Evolutionary conservation across 2,113 vertebrate species (phyloP), one percentile per base, ranked within the genome.

Genomic region (Chitala chitala): DNA sequence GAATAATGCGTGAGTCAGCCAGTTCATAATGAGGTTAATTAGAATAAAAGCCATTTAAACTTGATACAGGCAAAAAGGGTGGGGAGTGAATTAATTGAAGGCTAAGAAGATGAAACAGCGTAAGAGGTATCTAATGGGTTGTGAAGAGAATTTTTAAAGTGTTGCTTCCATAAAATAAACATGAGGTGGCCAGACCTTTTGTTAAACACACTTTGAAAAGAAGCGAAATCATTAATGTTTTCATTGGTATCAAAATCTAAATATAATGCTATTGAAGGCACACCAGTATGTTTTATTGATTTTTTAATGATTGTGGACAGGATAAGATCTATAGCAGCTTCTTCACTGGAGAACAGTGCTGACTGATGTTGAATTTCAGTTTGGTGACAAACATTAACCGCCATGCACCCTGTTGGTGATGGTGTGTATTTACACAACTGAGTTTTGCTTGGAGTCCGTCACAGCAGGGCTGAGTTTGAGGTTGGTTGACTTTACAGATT

Each of bases 1-100:
- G 46, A 71, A 58, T 65, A 17, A 66, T 59, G 54, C 54, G 33
- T 13, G 33, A 24, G 20, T 74, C 29, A 24, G 42, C 5, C 15
- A 38, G 38, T 51, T 8, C 17, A 3, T 69, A 53, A 77, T 73
- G 40, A 73, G 55, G 9, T 38, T 74, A 36, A 69, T 69, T 44
- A 50, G 33, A 24, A 29, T 63, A 7, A 61, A 53, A 29, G n/a
- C n/a, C n/a, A n/a, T n/a, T n/a, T n/a, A n/a, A n/a, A n/a, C n/a
- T n/a, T n/a, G n/a, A n/a, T n/a, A n/a, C n/a, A n/a, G n/a, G n/a
- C n/a, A 61, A 31, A 31, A 61, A 17, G 58, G 29, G 29, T 20
- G 31, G 31, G 56, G 10, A 10, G 33, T 61, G 40, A n/a, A n/a
- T 10, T 8, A 29, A 33, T 71, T 76, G n/a, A 54, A 46, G 5